Evolutionary conservation across 2,888 invertebrate species (phyloP), one percentile per base, ranked within the genome.

Genomic region (Hofmannophila pseudospretella): DNA sequence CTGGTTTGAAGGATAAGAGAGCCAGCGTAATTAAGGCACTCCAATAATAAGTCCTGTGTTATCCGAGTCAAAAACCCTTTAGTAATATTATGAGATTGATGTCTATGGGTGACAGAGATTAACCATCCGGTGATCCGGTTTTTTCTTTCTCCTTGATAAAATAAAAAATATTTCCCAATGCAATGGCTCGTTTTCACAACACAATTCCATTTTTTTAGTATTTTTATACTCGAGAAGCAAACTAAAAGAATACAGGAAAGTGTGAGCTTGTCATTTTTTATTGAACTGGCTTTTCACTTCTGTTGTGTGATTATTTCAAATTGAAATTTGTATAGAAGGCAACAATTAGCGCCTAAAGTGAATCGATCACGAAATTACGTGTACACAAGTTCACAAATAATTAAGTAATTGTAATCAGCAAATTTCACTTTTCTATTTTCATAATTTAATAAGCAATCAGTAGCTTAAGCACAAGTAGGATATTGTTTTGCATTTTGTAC

Each of bases 191-290:
- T 58, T 59, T 63, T 61, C 62, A 46, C 47, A 43, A 51, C 45
- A 51, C 47, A 42, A 50, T 59, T 63, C 54, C 62, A 62, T 49
- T 51, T 59, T 71, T 72, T 73, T 80, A 69, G 71, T 74, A 77
- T 79, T 79, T 84, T 82, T 82, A 73, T 81, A 78, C 69, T 70
- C 60, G 44, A 66, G 62, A 70, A 63, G 58, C 62, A 67, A 64
- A 61, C 59, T 65, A 64, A 65, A 72, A 71, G 61, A 71, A 77
- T 82, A 85, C 85, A 85, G 84, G 84, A 79, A 84, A 66, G 74
- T 68, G 72, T 72, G 82, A 85, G 85, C 82, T 85, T 85, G 69
- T 72, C 71, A 48, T 55, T 70, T 65, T 23, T 69, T 64, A 69
- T 71, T 70, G 58, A 56, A 62, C 65, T 54, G 58, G 73, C 71